Evolutionary conservation across 2,888 invertebrate genomes (phyloP), one percentile per base, ranked within the genome.

Genomic region (Gryllus longicercus): DNA sequence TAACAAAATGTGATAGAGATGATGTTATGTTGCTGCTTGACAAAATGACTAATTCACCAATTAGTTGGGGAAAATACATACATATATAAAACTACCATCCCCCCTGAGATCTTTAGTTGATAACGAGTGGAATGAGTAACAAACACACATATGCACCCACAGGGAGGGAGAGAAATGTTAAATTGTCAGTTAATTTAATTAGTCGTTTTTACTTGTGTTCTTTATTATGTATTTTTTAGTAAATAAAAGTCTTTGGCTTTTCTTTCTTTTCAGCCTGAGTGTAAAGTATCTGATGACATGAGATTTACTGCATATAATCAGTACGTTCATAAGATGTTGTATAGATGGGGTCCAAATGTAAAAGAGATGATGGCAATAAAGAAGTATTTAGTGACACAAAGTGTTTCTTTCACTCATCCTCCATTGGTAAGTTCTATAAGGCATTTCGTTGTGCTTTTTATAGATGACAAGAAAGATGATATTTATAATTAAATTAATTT

Each of bases 291-390:
- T 16, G 96, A 97, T 82, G 94, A 95, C 82, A 93, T 95, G 90
- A 88, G 95, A 5, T 97, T 98, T 85, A 93, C 93, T 0, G 95
- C 95, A 0, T 93, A 94, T 83, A 95, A 96, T 87, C 98, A 98
- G 85, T 96, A 96, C 84, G 92, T 97, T 2, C 93, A 96, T 84
- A 94, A 95, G 83, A 92, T 97, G 91, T 90, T 93, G 84, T 92
- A 93, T 84, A 91, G 97, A 51, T 97, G 96, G 96, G 97, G 97
- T 0, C 93, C 95, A 0, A 95, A 94, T 84, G 92, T 95, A 1
- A 92, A 93, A 83, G 95, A 96, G 86, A 89, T 96, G 85, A 93
- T 94, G 86, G 95, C 95, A 11, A 96, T 98, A 78, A 93, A 92
- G 84, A 93, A 94, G 83, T 94, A 95, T 86, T 88, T 96, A 81